Base-by-base conservation (phyloP, 2,888 invertebrate genomes). In the Clivina fossor region DNA sequence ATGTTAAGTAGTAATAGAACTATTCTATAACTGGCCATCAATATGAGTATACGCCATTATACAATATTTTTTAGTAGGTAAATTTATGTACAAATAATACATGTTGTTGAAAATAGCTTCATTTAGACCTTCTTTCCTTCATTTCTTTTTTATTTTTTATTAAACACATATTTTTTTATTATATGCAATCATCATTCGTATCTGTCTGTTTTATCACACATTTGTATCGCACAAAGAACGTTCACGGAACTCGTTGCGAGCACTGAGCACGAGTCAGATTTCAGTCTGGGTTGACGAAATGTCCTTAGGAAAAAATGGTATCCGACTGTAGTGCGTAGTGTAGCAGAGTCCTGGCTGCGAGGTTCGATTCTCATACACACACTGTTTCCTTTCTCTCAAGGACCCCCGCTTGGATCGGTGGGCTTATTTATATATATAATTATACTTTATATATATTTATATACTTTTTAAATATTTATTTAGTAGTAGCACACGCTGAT, bases 21-120 rank as follows among this genome's bases (percentile, higher is more conserved):
- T 81, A 81, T 80, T 80, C 80, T 82, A 81, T 77, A 83, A 84
- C 84, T 84, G 84, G 85, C 84, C 84, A 76, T 81, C 65, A 66
- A 55, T 53, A 55, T 55, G 55, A 55, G 55, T 55, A 55, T 47
- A 55, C 40, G 55, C 55, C 55, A 55, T 55, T 55, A 55, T 55
- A 55, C 46, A 55, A 53, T 55, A 55, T 55, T 54, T 22, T 24
- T 44, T 53, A 53, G 44, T 53, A 53, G 44, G 35, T 53, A 53
- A 41, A 41, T 56, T n/a, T 73, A 72, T 72, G 61, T 73, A 73
- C 73, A 73, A 72, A 72, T 70, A 73, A 69, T 73, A 73, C 72
- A 72, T 55, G 46, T 41, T 55, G 46, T 41, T 69, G 69, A 71
- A 71, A 72, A 71, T 71, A 72, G 68, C 72, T 73, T 73, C 71